Evolutionary conservation across 2,797 vertebrate species (phyloP).

Genomic region (Phoxinus dragarum): DNA sequence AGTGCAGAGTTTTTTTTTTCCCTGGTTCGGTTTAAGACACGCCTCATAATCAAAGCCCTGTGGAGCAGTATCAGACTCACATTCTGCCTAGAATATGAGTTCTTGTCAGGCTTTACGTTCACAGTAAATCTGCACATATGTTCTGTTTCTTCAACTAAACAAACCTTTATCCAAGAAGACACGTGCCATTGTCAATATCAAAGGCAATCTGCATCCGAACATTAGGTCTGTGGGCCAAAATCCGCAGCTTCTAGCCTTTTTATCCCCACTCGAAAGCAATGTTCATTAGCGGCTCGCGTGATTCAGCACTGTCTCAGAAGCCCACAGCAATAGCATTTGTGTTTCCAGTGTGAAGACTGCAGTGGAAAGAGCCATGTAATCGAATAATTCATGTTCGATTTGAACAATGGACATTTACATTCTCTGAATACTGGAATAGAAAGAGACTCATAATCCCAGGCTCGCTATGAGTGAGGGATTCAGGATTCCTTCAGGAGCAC

Average conservation of each 20-base stretch:
- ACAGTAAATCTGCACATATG: constrained; percentile 4
- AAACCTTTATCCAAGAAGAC: constrained; percentile 16
- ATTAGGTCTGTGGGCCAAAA: not conserved
- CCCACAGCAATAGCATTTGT: not conserved
- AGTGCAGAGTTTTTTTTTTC: too few relatives aligned
- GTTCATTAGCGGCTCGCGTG: not conserved
- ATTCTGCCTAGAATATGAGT: too few relatives aligned
- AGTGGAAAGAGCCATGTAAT: not conserved
- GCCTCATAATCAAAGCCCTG: too few relatives aligned
- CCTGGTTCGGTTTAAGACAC: too few relatives aligned
- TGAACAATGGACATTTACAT: not conserved
- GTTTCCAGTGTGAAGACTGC: not conserved
- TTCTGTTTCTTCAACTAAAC: not conserved
- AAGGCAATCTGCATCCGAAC: not conserved
- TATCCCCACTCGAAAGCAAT: constrained; percentile 5
- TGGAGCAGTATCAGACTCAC: too few relatives aligned
- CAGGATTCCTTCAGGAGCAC: not conserved
- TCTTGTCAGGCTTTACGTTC: too few relatives aligned
- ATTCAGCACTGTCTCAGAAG: not conserved
- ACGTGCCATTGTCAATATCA: not conserved
- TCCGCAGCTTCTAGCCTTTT: not conserved
- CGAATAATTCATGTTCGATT: not conserved
- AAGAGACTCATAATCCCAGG: not conserved
- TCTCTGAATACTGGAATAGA: not conserved
- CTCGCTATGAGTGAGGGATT: not conserved